Evolutionary conservation across 2,888 invertebrate genomes (phyloP), one percentile per base, ranked within the genome.

Genomic region (Macaria liturata): DNA sequence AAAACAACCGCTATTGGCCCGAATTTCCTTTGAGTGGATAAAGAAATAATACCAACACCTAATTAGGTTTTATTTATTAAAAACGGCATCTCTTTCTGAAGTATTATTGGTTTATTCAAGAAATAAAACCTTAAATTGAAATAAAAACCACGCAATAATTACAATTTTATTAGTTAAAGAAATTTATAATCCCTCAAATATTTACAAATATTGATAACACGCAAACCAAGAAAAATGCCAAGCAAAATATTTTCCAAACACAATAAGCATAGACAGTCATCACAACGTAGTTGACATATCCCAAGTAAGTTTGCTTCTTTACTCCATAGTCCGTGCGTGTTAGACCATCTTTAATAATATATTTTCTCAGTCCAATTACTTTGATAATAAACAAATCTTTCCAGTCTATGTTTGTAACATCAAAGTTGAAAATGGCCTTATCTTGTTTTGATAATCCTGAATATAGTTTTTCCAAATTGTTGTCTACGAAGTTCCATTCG

Each of bases 361-460:
- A 62, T 39, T 64, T 64, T 42, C 53, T 48, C 5, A 57, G 20
- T 0, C 65, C 65, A 2, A 65, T 32, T 37, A 37, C 0, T 37
- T 6, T 37, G 4, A 37, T 1, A 1, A 37, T 37, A 1, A 37
- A 1, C 34, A 37, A 6, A 7, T 37, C 7, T 37, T 7, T 37
- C 34, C 34, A 37, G 4, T 1, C 30, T 4, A 70, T 54, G 5
- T 7, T 31, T 0, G 32, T 47, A 0, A 67, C 42, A 42, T 42
- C 42, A 9, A 42, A 68, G 46, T 66, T 61, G 32, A 64, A 70
- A 0, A 68, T 60, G 0, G n/a, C n/a, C 46, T 58, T 57, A 45
- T 70, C 70, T 0, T 49, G 49, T 7, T 61, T 39, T 4, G 65
- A 62, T 31, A 67, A 5, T n/a, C 49, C 32, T 4, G 53, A 39